Base-by-base conservation (phyloP, 2,113 vertebrate species). In the Microcebus ravelobensis region DNA sequence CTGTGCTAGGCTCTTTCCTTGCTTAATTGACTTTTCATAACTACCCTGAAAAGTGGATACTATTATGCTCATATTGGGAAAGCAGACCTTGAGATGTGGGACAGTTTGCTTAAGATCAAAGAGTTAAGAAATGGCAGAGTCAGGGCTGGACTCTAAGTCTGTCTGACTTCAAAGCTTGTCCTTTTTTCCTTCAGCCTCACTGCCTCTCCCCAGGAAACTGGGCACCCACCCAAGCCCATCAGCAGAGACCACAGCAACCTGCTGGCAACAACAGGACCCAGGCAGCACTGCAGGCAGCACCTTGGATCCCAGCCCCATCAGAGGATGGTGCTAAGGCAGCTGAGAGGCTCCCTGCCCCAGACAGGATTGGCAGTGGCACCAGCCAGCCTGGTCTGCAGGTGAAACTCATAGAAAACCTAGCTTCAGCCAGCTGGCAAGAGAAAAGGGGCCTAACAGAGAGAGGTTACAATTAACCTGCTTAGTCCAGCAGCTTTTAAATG, bases 21-120 rank as follows among this genome's bases (percentile, higher is more conserved):
- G 34, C 39, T 90, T 91, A 70, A 31, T 8, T 85, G 29, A 71
- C 48, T 86, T 42, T 55, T 91, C n/a, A 8, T 81, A 79, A 87
- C n/a, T 36, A 48, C 36, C 15, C 42, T 65, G 34, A 89, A 91
- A 77, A 52, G 31, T 59, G 42, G 86, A 34, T 20, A 27, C 25
- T 45, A 20, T 8, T 6, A 70, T 36, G 42, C 17, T 94, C 45
- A 17, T 14, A 84, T 36, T 87, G 73, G 27, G 68, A 94, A 65
- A 96, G n/a, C 8, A 89, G 61, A 88, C n/a, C 31, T 42, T 29
- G 59, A 94, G 42, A 81, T 2, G 9, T n/a, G 36, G 92, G 34
- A 29, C 12, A 13, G 29, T 79, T 94, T 59, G 12, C 23, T 86
- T 90, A 90, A 90, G 83, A 96, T 94, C 79, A 94, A 88, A 94